Conservation (phyloP, 2,797 vertebrate species). For the Tenualosa thibaudeaui region DNA sequence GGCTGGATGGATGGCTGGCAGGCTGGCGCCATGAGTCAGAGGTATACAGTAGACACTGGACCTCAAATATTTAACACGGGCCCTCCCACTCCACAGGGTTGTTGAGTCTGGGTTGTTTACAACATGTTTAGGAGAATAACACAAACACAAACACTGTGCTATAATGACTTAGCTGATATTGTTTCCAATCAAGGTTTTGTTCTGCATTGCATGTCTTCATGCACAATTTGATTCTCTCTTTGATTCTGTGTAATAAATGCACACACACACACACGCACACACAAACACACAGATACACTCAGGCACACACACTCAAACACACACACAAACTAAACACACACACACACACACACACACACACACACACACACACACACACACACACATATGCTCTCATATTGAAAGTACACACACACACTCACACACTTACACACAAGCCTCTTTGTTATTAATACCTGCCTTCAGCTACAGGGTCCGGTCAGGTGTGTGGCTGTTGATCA, state of each 20-base stretch:
- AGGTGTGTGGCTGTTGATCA: conserved; percentile 42
- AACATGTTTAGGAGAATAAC: neutral
- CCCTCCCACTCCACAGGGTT: too few relatives aligned
- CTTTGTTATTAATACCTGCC: conserved; percentile 42
- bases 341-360: neutral
- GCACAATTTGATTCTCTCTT: too few relatives aligned
- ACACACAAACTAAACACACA: neutral
- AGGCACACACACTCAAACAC: neutral
- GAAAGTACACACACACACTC: neutral
- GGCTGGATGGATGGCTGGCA: too few relatives aligned
- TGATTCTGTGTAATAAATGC: too few relatives aligned
- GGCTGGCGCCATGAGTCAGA: neutral
- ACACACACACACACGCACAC: neutral
- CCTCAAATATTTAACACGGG: neutral
- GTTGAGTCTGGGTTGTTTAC: neutral
- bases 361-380: neutral
- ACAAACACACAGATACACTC: neutral
- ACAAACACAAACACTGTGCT: neutral
- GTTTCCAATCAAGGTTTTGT: neutral
- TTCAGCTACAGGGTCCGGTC: conserved; percentile 32
- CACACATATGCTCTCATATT: neutral
- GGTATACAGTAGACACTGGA: neutral
- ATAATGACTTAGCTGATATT: neutral
- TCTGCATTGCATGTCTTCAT: neutral
- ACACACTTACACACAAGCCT: neutral